Percentiles rank a stretch among this genome's conserved stretches.
Evolutionary conservation across 2,888 invertebrate species (phyloP).

Genomic region (Trichogramma dendrolimi): DNA sequence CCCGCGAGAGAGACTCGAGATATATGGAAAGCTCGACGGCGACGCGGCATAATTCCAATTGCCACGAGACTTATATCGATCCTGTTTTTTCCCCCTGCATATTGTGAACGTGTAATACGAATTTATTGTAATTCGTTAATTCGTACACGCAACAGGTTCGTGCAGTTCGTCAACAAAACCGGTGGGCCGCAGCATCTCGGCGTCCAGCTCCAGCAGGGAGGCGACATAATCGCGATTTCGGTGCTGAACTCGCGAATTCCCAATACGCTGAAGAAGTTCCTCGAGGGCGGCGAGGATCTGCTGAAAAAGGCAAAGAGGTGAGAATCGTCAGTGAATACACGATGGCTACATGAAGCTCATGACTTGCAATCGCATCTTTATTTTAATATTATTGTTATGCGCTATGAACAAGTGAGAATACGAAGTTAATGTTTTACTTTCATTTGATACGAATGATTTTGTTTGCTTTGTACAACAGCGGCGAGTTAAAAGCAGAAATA

Average conservation of each 20-base stretch:
- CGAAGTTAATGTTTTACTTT: conserved; percentile 19
- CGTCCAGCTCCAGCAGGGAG: conserved; percentile 61
- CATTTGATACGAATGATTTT: conserved; percentile 41
- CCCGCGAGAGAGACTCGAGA: too few relatives aligned
- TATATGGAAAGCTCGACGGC: too few relatives aligned
- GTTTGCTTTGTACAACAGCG: too few relatives aligned
- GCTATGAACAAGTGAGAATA: neutral
- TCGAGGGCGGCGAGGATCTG: conserved; percentile 53
- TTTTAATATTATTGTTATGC: neutral
- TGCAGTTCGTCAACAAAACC: conserved; percentile 64
- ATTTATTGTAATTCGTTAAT: neutral
- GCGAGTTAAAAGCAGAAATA: conserved; percentile 39
- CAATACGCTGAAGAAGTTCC: conserved; percentile 57
- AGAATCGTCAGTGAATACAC: conserved; percentile 16
- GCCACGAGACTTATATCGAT: too few relatives aligned
- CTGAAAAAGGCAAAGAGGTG: conserved; percentile 58
- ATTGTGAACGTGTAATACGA: neutral
- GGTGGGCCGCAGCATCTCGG: conserved; percentile 66
- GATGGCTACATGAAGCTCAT: neutral
- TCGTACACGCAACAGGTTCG: conserved; percentile 54
- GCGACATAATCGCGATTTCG: conserved; percentile 65
- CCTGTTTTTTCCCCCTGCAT: neutral
- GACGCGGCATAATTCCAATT: too few relatives aligned
- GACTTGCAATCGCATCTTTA: neutral
- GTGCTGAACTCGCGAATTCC: conserved; percentile 58